A percentile compares a stretch with the other conserved stretches of the same genome.
phyloP scores from a whole-genome alignment of 2,797 vertebrate genomes.

The Pantherophis vulpinus region DNA sequence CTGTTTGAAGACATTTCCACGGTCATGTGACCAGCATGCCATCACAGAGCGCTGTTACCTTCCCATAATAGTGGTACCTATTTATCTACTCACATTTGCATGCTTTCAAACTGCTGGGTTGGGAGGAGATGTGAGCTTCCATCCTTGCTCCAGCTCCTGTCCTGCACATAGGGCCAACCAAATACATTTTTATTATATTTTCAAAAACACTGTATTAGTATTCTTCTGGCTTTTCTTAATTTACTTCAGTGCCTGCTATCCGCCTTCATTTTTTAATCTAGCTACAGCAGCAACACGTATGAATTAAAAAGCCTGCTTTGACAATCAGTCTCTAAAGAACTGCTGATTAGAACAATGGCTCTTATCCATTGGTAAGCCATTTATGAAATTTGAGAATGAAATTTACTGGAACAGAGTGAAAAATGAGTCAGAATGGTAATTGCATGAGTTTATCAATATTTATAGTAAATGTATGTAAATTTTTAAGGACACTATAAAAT shows the following conservation, averaged over 20 bases:
- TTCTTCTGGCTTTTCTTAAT: not conserved
- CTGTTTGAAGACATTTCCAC: not conserved
- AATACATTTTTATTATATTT: not conserved
- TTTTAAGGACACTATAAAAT: constrained; percentile 32
- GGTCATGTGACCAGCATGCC: not conserved
- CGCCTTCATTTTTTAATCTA: not conserved
- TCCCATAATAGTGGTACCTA: not conserved
- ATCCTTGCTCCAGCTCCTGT: not conserved
- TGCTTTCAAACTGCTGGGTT: not conserved
- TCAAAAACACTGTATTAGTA: not conserved
- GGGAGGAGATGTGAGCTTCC: not conserved
- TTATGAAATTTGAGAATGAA: constrained; percentile 31
- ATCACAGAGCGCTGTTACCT: not conserved
- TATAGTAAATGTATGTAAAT: constrained; percentile 54
- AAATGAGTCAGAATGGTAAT: constrained; percentile 53
- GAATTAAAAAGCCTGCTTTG: constrained; percentile 46
- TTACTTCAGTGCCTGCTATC: not conserved
- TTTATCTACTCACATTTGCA: not conserved
- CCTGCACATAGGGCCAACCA: not conserved
- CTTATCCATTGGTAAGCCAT: constrained; percentile 43
- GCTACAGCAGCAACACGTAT: not conserved
- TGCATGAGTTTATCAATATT: constrained; percentile 49
- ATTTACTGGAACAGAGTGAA: not conserved
- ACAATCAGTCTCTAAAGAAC: constrained; percentile 30
- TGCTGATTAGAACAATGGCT: constrained; percentile 41